Evolutionary conservation across 2,797 vertebrate genomes (phyloP), one percentile per base, ranked within the genome.

Genomic region (Parauchenoglanis ngamensis): DNA sequence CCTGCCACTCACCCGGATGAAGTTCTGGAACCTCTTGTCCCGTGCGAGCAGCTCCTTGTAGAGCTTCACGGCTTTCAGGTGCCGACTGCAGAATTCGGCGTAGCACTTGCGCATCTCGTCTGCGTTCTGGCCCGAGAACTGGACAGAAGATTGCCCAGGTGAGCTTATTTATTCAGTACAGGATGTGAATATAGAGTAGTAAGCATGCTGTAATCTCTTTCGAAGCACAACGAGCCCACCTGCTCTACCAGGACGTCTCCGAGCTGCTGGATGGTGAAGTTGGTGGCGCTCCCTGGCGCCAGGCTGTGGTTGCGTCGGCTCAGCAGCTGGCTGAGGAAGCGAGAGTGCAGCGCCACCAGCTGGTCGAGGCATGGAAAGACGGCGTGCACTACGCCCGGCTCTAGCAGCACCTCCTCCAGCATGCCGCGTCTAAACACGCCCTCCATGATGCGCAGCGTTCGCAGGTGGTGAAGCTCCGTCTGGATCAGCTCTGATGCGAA

Each of bases 401-500:
- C 97, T 88, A 98, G 84, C 93, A 97, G 95, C 70, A 98, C 94
- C 87, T 99, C 98, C 44, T 98, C 97, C 90, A 97, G 93, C 97
- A 98, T 96, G 10, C 97, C 96, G 79, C 95, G 95, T 28, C 96
- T 95, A 91, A 97, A 98, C 84, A 99, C 94, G 21, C 94, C 93
- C 2, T 96, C 97, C 97, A 99, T 98, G 92, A 99, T 98, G 89
- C 96, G 96, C 92, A 99, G 93, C 0, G 98, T 99, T 23, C 96
- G 95, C 85, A 99, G 95, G 0, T 99, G 97, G 92, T 98, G 97
- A 54, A 98, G 91, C 93, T 99, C 98, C 0, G 97, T 98, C 93
- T 98, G 98, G 89, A 98, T 98, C 82, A 98, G 94, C 93, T 98
- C 98, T 98, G 93, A 13, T 7, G 75, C 0, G 15, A 31, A 63